Evolutionary conservation across 2,113 vertebrate genomes (phyloP).

Genomic region (Lamprotornis superbus): DNA sequence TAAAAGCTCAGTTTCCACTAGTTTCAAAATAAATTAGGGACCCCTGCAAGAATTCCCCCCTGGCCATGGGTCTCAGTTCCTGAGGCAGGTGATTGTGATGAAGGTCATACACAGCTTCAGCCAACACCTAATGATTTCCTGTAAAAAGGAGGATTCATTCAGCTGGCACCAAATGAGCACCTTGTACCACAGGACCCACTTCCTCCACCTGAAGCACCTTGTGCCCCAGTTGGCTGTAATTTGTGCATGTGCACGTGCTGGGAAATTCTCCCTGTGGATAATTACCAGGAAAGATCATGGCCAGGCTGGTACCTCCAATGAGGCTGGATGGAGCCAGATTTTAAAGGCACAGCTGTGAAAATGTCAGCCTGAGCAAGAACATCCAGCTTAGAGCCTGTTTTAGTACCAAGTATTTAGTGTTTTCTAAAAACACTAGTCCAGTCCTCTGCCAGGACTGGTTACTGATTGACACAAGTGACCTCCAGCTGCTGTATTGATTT

Average conservation of each 20-base stretch:
- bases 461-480: conserved; percentile 55
- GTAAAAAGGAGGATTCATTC: not conserved
- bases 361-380: not conserved
- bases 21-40: not conserved
- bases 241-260: not conserved
- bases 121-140: not conserved
- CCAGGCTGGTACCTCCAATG: not conserved
- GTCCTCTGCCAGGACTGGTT: not conserved
- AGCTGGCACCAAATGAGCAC: not conserved
- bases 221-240: not conserved
- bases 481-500: conserved; percentile 44
- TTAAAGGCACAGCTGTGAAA: not conserved
- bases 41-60: not conserved
- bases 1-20: not conserved
- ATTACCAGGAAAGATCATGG: not conserved
- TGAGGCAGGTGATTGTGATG: not conserved
- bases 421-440: not conserved
- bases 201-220: not conserved
- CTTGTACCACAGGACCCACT: not conserved
- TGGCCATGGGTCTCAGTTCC: not conserved
- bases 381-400: not conserved
- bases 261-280: not conserved
- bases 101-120: not conserved
- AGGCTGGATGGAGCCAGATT: not conserved
- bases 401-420: conserved; percentile 17